phyloP scores from a whole-genome alignment of 1,140 invertebrate genomes.

The Pachyrhynchus sulphureomaculatus region DNA sequence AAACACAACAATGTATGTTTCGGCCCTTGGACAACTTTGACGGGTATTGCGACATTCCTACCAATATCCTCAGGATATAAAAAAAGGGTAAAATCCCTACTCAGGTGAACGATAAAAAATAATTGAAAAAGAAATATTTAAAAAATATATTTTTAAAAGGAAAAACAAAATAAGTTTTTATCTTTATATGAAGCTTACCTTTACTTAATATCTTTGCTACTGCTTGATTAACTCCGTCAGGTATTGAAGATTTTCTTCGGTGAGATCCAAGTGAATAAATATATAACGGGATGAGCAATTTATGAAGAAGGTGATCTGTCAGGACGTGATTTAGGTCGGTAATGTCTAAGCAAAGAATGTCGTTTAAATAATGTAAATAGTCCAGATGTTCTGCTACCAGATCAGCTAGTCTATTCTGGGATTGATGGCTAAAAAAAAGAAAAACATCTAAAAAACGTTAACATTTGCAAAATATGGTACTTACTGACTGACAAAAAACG shows the following conservation, averaged over 20 bases:
- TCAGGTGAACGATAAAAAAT: too few relatives aligned
- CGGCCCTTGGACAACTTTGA: too few relatives aligned
- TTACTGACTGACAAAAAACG: not conserved
- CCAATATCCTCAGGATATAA: not conserved
- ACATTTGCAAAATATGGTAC: not conserved
- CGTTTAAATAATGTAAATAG: conserved; percentile 97
- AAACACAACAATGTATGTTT: too few relatives aligned
- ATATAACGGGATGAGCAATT: conserved; percentile 91
- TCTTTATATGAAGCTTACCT: conserved; percentile 12
- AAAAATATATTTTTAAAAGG: not conserved
- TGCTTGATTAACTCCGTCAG: conserved; percentile 62
- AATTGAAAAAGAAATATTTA: not conserved
- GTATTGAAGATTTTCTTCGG: conserved; percentile 35
- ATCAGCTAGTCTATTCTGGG: conserved; percentile 86
- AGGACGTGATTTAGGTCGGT: conserved; percentile 91
- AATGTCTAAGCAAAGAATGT: conserved; percentile 92
- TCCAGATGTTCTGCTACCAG: conserved; percentile 97
- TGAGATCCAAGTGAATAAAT: conserved; percentile 79
- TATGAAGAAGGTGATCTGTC: conserved; percentile 92
- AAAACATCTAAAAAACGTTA: too few relatives aligned
- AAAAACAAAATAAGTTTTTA: not conserved
- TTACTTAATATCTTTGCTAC: conserved; percentile 60
- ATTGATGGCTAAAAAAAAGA: conserved; percentile 75
- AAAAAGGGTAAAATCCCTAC: too few relatives aligned
- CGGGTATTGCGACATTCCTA: too few relatives aligned